Evolutionary conservation across 1,140 invertebrate genomes (phyloP).

Genomic region (Ceratosolen solmsi): DNA sequence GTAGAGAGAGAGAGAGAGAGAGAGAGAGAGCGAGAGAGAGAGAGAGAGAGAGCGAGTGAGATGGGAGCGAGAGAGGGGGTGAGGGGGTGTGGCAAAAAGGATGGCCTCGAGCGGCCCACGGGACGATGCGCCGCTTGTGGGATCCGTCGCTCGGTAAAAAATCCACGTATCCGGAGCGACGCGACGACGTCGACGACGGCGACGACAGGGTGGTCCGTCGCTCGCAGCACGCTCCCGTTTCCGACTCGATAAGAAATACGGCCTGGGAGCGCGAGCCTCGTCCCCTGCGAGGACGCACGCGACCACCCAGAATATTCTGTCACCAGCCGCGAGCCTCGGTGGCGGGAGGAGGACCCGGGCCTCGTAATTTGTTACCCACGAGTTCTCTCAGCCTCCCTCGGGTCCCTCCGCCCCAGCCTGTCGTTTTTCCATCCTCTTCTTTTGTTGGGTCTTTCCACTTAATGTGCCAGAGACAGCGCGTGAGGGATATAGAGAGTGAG

Average conservation of each 20-base stretch:
- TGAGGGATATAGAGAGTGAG: not conserved
- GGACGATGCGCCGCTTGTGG: not conserved
- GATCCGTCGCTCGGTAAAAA: not conserved
- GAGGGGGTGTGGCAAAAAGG: no score
- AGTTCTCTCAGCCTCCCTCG: not conserved
- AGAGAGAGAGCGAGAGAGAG: no score
- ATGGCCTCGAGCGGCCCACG: not conserved
- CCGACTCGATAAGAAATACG: conserved; percentile 68
- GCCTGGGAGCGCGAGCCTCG: conserved; percentile 64
- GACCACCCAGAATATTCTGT: conserved; percentile 71
- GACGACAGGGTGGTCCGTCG: conserved; percentile 27
- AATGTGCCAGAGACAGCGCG: not conserved
- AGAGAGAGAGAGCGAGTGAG: no score
- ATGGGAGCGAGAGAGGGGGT: no score
- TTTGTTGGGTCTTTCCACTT: not conserved
- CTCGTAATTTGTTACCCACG: conserved; percentile 44
- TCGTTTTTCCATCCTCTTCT: conserved; percentile 2
- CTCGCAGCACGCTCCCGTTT: conserved; percentile 38
- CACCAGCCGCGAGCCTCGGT: conserved; percentile 58
- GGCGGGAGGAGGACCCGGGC: conserved; percentile 12
- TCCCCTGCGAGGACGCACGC: conserved; percentile 52
- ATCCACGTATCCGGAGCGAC: not conserved
- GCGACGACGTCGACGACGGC: not conserved
- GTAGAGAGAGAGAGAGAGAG: no score
- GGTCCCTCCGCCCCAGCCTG: not conserved